Base-by-base conservation (phyloP, 2,888 invertebrate genomes). In the Harpagoxenus sublaevis region DNA sequence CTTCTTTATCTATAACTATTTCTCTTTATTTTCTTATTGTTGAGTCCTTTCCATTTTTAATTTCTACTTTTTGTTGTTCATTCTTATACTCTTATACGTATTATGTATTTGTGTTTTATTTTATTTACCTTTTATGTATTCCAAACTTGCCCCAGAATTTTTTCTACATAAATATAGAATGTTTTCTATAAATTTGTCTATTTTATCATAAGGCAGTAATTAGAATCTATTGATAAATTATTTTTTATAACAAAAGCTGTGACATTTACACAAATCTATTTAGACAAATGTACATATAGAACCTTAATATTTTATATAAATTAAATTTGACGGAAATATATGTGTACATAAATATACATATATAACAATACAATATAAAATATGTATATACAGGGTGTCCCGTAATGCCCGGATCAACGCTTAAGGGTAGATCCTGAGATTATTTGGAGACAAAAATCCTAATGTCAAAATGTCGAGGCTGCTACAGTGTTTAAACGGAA, bases 1-100 rank as follows among this genome's bases (percentile, higher is more conserved):
- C 51, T 62, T 75, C 9, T 39, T 66, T 28, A 68, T 70, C 5
- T 60, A 63, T 60, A 63, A 15, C 10, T 63, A 28, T 75, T 66
- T 39, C 18, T 35, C 9, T 60, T 23, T 62, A 8, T 12, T 42
- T 57, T 23, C 6, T 18, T 51, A 15, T 23, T 31, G 15, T 55
- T 23, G 8, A 31, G 12, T 53, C 23, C 6, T 57, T 71, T 35
- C 39, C 57, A 23, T 55, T 68, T 73, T 10, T 60, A 63, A 75
- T 51, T 53, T 65, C 6, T 77, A 35, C 35, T 15, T 12, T 62
- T n/a, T 31, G 18, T 35, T 48, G 6, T 48, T 55, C 45, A 23
- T 5, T 23, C n/a, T 60, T 42, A 42, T 51, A 23, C 0, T 48
- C 23, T 62, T 23, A 48, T 9, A 15, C 18, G 1, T n/a, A 35